These are phyloP conservation scores for Mesembrinibis cayennensis DNA, from an alignment of 2,113 vertebrate genomes.

Conservation along the genomic window DNA sequence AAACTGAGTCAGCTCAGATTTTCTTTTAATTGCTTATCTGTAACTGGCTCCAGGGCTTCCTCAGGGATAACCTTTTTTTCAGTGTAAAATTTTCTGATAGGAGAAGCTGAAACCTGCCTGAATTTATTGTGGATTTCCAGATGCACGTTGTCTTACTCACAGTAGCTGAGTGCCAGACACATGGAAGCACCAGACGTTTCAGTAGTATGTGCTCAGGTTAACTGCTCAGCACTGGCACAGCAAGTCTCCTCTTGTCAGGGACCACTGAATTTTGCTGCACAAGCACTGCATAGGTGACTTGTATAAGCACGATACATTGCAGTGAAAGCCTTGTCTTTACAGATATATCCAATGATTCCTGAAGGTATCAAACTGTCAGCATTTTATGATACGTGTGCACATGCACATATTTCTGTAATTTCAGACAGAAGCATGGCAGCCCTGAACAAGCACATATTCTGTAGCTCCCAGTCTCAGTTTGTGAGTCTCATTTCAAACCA, in stretches of 20 bases:
- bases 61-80: not conserved
- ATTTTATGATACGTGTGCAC: fast-evolving
- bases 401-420: not conserved
- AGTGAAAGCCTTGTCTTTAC: not conserved
- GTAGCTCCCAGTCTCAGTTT: not conserved
- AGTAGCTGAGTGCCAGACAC: not conserved
- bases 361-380: not conserved
- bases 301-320: fast-evolving
- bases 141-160: not conserved
- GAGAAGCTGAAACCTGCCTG: not conserved
- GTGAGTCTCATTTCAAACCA: not conserved
- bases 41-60: not conserved
- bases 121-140: not conserved
- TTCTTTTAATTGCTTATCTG: not conserved
- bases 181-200: not conserved
- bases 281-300: not conserved
- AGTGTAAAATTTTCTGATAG: not conserved
- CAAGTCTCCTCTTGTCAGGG: not conserved
- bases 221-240: not conserved
- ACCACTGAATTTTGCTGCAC: not conserved
- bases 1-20: not conserved
- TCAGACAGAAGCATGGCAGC: fast-evolving
- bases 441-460: not conserved
- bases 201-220: not conserved
- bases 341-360: not conserved